A percentile compares a stretch with the other conserved stretches of the same genome.
phyloP scores from a whole-genome alignment of 2,888 invertebrate genomes.

The Troglohyphantes excavatus region DNA sequence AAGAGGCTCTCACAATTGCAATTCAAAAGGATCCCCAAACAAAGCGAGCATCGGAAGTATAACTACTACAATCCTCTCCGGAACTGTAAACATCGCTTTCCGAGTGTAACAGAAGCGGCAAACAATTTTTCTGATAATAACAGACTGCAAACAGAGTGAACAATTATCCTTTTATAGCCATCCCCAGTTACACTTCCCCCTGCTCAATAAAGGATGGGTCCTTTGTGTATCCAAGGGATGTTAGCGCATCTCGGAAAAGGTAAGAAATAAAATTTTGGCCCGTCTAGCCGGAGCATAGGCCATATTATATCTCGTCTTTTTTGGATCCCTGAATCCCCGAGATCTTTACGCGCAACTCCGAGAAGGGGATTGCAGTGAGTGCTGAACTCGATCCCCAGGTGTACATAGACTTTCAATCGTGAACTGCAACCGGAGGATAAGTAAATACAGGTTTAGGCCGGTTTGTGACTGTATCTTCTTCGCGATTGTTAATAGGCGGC shows the following conservation, averaged over 20 bases:
- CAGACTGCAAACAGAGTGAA: neutral
- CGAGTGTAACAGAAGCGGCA: neutral
- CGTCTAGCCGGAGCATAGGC: neutral
- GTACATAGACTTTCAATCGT: neutral
- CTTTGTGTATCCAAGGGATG: neutral
- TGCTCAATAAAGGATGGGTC: neutral
- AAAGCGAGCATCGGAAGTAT: too few species aligned
- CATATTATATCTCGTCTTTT: neutral
- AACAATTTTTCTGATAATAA: neutral
- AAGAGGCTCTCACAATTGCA: too few species aligned
- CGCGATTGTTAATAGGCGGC: too few species aligned
- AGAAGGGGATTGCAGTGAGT: neutral
- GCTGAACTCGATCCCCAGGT: neutral
- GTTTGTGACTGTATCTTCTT: too few species aligned
- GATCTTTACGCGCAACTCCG: neutral
- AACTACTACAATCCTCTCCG: neutral
- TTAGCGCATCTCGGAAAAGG: neutral
- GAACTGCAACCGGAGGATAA: neutral
- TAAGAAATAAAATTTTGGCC: neutral
- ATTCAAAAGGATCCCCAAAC: too few species aligned
- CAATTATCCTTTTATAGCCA: neutral
- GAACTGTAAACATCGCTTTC: neutral
- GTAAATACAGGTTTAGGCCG: too few species aligned
- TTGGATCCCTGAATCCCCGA: neutral
- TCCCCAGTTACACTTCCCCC: neutral